Base-by-base conservation (phyloP, 2,888 invertebrate species). In the Lymantria monacha region DNA sequence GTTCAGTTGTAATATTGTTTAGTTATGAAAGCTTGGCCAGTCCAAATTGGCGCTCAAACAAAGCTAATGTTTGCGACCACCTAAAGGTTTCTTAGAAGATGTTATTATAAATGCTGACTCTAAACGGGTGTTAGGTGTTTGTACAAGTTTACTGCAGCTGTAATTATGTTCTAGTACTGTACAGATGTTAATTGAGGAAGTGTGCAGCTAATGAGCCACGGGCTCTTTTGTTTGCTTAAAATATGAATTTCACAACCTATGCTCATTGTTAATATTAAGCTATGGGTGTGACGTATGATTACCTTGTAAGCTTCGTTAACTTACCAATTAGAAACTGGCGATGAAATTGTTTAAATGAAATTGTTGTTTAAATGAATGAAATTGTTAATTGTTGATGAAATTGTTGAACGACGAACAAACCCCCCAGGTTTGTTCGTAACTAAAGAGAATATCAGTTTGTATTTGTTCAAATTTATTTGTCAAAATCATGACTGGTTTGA, bases 31-130 rank as follows among this genome's bases (percentile, higher is more conserved):
- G 79, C 74, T 69, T 63, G 70, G 66, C 64, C 78, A 72, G 75
- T 81, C 81, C 76, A 85, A 88, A 87, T 87, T 85, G 83, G 77
- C 80, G 79, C 70, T 78, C 81, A 88, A 87, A 87, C 84, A 87
- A 81, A 74, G 72, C 69, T 66, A 56, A 61, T 89, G 83, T 89
- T 90, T 89, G 88, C 83, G 88, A 87, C 89, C 89, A 90, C 89
- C 88, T 85, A 71, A 81, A 81, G 81, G 73, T 72, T 83, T 84
- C 84, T 81, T 75, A 78, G 82, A 79, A 79, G 69, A 70, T 69
- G 68, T 63, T 69, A 64, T 70, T 62, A 67, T 58, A 63, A 59
- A 66, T 57, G 59, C 64, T 60, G 60, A 55, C 42, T 62, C 62
- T 60, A 64, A 68, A 69, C 67, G 68, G 72, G 68, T 59, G 50